phyloP scores from a whole-genome alignment of 2,797 vertebrate genomes.

The Discoglossus pictus region DNA sequence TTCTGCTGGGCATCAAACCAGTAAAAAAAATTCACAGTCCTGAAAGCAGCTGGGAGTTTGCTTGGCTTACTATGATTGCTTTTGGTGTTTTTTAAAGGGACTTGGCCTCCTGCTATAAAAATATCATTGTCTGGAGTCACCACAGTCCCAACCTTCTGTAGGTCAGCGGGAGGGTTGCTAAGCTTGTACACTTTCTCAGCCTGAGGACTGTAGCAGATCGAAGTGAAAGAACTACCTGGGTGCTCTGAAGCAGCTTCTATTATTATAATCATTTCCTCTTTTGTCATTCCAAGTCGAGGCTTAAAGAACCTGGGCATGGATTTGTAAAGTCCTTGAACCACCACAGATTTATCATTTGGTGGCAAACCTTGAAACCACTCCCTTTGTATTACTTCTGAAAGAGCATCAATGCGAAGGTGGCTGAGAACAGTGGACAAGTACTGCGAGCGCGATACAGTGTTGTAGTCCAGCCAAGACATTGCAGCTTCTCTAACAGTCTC shows the following conservation, averaged over 20 bases:
- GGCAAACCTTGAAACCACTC: conserved; percentile 98
- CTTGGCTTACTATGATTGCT: conserved; percentile 86
- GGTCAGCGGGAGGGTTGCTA: conserved; percentile 86
- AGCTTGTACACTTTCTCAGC: conserved; percentile 98
- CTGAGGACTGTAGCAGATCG: conserved; percentile 97
- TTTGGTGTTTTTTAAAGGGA: conserved; percentile 87
- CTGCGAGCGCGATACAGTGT: conserved; percentile 93
- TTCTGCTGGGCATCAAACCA: conserved; percentile 98
- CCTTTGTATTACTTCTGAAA: conserved; percentile 96
- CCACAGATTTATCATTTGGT: conserved; percentile 96
- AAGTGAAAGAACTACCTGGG: conserved; percentile 75
- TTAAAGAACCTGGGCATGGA: conserved; percentile 99
- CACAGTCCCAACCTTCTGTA: conserved; percentile 93
- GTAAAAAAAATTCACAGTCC: conserved; percentile 94
- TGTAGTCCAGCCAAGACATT: conserved; percentile 97
- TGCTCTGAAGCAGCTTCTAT: conserved; percentile 89
- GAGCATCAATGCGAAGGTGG: conserved; percentile 95
- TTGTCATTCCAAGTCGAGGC: conserved; percentile 96
- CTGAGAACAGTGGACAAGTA: conserved; percentile 96
- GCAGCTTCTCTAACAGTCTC: conserved; percentile 97
- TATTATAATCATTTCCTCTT: conserved; percentile 99
- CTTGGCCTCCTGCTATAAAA: conserved; percentile 94
- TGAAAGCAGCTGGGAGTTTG: conserved; percentile 87
- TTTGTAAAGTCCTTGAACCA: conserved; percentile 98
- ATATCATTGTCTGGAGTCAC: conserved; percentile 96